Percentiles rank a stretch among this genome's conserved stretches.
phyloP scores from a whole-genome alignment of 2,113 vertebrate species.

The Neodon shergylaensis region DNA sequence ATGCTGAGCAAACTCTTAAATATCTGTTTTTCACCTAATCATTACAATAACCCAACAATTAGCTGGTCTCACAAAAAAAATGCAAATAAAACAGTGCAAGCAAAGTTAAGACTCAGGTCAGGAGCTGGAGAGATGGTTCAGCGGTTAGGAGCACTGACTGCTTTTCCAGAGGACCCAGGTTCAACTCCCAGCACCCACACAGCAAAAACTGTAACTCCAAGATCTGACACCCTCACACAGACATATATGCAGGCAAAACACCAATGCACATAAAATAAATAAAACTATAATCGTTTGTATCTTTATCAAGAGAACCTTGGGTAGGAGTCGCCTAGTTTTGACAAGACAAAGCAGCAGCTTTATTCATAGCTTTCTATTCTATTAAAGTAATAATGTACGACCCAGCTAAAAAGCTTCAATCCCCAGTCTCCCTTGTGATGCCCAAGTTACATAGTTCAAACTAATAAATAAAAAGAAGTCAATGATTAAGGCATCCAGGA shows the following conservation, averaged over 20 bases:
- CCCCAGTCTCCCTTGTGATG: not conserved
- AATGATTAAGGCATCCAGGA: not conserved
- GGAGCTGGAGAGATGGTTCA: not conserved
- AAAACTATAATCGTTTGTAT: no score
- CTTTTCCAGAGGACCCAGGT: not conserved
- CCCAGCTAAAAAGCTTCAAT: constrained; percentile 24
- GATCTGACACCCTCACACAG: not conserved
- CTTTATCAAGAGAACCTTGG: not conserved
- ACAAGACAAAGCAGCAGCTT: not conserved
- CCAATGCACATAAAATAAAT: not conserved
- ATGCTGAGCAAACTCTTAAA: not conserved
- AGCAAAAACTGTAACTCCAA: not conserved
- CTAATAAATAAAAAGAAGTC: not conserved
- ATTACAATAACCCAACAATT: not conserved
- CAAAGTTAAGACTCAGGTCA: not conserved
- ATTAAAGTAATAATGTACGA: not conserved
- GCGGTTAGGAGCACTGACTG: not conserved
- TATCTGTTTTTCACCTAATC: not conserved
- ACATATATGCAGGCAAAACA: no score
- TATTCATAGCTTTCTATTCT: not conserved
- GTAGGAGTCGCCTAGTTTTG: not conserved
- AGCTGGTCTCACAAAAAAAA: constrained; percentile 17
- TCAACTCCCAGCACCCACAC: not conserved
- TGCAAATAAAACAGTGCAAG: not conserved
- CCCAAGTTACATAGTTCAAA: constrained; percentile 27